Evolutionary conservation across 2,888 invertebrate species (phyloP).

Genomic region (Rhagonycha lutea): DNA sequence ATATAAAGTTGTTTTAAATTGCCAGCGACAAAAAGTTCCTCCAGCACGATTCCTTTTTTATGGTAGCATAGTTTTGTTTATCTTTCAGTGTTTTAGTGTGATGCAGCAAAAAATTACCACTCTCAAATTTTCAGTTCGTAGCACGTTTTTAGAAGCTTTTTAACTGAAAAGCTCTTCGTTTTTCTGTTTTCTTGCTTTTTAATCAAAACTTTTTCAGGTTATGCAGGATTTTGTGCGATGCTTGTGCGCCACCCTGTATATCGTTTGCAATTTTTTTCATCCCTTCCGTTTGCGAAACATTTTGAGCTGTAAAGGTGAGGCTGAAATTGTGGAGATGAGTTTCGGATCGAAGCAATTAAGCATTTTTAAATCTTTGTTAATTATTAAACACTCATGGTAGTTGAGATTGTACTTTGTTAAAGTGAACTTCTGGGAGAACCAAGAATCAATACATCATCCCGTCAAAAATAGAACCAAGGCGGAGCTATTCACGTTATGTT

Average conservation of each 20-base stretch:
- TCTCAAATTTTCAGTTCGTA: not conserved
- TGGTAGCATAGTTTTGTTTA: not conserved
- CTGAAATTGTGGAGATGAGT: not conserved
- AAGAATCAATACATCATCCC: slow-evolving; percentile 63
- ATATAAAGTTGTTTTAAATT: not conserved
- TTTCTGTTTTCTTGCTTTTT: not conserved
- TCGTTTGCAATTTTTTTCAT: too few species aligned
- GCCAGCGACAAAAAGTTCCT: not conserved
- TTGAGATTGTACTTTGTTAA: slow-evolving; percentile 23
- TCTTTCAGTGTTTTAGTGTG: not conserved
- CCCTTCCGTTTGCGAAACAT: too few species aligned
- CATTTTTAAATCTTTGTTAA: slow-evolving; percentile 6
- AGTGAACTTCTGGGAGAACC: slow-evolving; percentile 46
- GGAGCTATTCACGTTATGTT: slow-evolving; percentile 62
- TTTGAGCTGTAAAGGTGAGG: too few species aligned
- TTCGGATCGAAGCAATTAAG: not conserved
- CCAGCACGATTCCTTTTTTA: not conserved
- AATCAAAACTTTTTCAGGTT: not conserved
- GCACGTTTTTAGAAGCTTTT: not conserved
- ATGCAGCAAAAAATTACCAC: not conserved
- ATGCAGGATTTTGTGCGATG: not conserved
- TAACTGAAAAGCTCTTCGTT: not conserved
- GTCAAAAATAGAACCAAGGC: slow-evolving; percentile 63
- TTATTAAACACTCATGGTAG: slow-evolving; percentile 16
- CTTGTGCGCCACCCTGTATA: not conserved